Evolutionary conservation across 2,113 vertebrate species (phyloP), one percentile per base, ranked within the genome.

Genomic region (Mionectes macconnelli): DNA sequence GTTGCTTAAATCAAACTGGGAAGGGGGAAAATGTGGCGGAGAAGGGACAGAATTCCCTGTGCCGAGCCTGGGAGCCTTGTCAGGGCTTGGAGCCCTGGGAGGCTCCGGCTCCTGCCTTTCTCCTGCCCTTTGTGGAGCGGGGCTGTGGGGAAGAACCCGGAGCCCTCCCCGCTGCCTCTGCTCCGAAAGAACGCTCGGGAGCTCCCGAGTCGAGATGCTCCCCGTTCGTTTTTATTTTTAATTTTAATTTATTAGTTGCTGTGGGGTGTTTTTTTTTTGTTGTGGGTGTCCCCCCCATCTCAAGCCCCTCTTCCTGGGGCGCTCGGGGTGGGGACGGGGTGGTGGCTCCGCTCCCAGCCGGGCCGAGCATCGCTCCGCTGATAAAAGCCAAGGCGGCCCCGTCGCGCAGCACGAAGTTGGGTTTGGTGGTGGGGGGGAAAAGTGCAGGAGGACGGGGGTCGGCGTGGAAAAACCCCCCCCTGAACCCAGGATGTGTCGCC

Each of bases 61-160:
- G 81, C 78, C 2, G 35, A 82, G 45, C 5, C 16, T 2, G 63
- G 68, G 80, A 77, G 80, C 90, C 88, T 91, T 93, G 89, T 89
- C 40, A 37, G 76, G 76, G 72, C 72, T 67, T 0, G 10, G 50
- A 83, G 52, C 92, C n/a, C 70, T 14, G 39, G 49, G 66, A 85
- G 81, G 57, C 86, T 95, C 95, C 27, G 39, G 60, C 89, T 95
- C 94, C 70, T 74, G 85, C 62, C 28, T 86, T 89, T 74, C 91
- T 89, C 28, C 81, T 92, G 81, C 86, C 73, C 56, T 95, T 94
- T 94, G 88, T 94, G 70, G 81, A 31, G 64, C 18, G 91, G 94
- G 75, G 66, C 23, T 24, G 35, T 31, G 21, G 64, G 56, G 70
- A 33, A 53, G 45, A 77, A 39, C 44, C 62, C 20, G 13, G 9